These are phyloP conservation scores for Drosophila yakuba DNA, from an alignment of 1,140 invertebrate genomes.

Conservation along the genomic window DNA sequence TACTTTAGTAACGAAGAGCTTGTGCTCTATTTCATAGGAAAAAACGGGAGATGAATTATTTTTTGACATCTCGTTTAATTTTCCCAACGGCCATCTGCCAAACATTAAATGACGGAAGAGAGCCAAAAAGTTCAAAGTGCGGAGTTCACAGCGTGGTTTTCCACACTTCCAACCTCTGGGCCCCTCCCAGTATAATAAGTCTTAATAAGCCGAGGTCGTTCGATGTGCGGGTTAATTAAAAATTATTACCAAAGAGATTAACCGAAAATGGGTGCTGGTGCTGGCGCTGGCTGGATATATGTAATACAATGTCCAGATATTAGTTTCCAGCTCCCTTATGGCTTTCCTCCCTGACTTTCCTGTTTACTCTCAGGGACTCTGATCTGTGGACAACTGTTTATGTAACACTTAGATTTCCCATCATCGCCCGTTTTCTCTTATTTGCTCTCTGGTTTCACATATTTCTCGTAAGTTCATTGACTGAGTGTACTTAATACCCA, in stretches of 20 bases:
- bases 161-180: neutral
- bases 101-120: slow-evolving; percentile 19
- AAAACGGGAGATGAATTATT: slow-evolving; percentile 3
- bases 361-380: slow-evolving; percentile 7
- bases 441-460: slow-evolving; percentile 20
- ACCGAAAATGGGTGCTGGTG: slow-evolving; percentile 22
- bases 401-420: slow-evolving; percentile 18
- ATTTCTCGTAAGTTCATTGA: slow-evolving; percentile 3
- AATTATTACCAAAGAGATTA: slow-evolving; percentile 71
- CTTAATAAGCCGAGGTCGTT: slow-evolving; percentile 52
- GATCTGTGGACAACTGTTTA: slow-evolving; percentile 31
- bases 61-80: slow-evolving; percentile 14
- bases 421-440: neutral
- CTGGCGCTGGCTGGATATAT: too few relatives aligned
- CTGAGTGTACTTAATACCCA: neutral
- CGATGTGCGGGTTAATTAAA: slow-evolving; percentile 69
- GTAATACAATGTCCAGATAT: neutral
- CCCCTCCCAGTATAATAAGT: slow-evolving; percentile 20
- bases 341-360: neutral
- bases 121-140: slow-evolving; percentile 40
- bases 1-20: slow-evolving; percentile 8
- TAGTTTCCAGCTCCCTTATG: neutral
- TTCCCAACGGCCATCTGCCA: slow-evolving; percentile 19
- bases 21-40: slow-evolving; percentile 19
- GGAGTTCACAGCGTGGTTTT: slow-evolving; percentile 32